Percentiles rank a stretch among this genome's conserved stretches.
Evolutionary conservation across 2,888 invertebrate genomes (phyloP).

Genomic region (Agrypnus murinus): DNA sequence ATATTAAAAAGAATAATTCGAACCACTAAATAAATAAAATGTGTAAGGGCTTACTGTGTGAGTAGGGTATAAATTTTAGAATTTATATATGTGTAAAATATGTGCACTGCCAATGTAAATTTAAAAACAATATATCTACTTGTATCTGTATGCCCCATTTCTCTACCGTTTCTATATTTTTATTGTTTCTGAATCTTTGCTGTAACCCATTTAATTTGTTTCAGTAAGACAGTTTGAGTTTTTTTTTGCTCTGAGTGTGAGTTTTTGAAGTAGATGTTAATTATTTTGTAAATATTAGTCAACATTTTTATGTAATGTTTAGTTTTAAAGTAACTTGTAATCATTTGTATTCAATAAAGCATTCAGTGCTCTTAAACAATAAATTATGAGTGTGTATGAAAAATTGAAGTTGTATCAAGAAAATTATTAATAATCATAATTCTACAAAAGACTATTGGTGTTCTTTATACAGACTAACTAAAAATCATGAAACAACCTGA

Average conservation of each 20-base stretch:
- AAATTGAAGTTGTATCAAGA: background rate
- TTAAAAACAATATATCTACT: conserved; percentile 52
- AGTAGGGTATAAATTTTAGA: conserved; percentile 52
- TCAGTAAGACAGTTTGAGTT: conserved; percentile 25
- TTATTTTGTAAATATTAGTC: conserved; percentile 43
- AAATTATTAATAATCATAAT: background rate
- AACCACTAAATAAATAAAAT: conserved; percentile 47
- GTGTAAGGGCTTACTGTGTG: conserved; percentile 54
- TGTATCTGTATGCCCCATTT: conserved; percentile 41
- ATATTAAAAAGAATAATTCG: conserved; percentile 42
- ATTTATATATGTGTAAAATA: conserved; percentile 60
- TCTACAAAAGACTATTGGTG: too few species aligned
- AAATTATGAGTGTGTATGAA: background rate
- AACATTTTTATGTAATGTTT: conserved; percentile 34
- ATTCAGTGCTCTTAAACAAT: conserved; percentile 64
- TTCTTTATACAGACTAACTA: too few species aligned
- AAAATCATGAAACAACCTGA: too few species aligned
- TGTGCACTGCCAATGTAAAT: conserved; percentile 65
- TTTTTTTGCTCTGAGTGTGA: conserved; percentile 41
- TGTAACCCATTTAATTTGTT: background rate
- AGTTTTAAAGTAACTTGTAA: conserved; percentile 39
- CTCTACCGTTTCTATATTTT: too few species aligned
- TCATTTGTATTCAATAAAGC: conserved; percentile 63
- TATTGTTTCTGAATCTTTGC: background rate
- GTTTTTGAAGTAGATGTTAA: conserved; percentile 31